Base-by-base conservation (phyloP, 2,888 invertebrate genomes). In the Ormia ochracea region DNA sequence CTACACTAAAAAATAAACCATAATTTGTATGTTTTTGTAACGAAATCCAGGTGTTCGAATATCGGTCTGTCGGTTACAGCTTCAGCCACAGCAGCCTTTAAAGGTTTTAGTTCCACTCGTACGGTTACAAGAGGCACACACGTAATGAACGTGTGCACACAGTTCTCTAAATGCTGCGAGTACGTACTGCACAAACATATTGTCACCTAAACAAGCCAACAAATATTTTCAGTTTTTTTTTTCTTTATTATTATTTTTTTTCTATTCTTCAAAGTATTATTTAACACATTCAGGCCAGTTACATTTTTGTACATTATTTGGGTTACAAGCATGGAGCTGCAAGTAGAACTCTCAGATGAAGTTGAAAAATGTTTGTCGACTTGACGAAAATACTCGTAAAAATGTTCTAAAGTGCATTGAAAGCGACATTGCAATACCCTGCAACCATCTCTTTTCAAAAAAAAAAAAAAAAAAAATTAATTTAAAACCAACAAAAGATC, bases 1-100 rank as follows among this genome's bases (percentile, higher is more conserved):
- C 19, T 26, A 36, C 56, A 58, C 61, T 41, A 21, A 36, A 56
- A 38, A 4, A 54, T n/a, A 38, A n/a, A 50, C 21, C 12, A 31
- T 45, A 58, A 59, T 61, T 66, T 38, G 21, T 75, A n/a, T 65
- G n/a, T 31, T 66, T 66, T 63, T 48, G 26, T 41, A 41, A 31
- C 48, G 19, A 72, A 73, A 80, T 73, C 80, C 80, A 80, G 80
- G 80, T 80, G 80, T 80, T 80, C 80, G 66, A 52, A 45, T 38
- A 41, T 65, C 23, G 58, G 61, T 19, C 59, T 38, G 48, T 65
- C 23, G 58, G 61, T 19, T 70, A 70, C 68, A 43, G 56, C 61
- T 3, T 56, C 21, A 36, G 41, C 28, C 9, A 19, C 65, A 75
- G 52, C 75, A 73, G 72, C 61, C 66, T 75, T 66, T 66, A 66